Conservation (phyloP, 2,888 invertebrate genomes). For the Eupithecia subumbrata region DNA sequence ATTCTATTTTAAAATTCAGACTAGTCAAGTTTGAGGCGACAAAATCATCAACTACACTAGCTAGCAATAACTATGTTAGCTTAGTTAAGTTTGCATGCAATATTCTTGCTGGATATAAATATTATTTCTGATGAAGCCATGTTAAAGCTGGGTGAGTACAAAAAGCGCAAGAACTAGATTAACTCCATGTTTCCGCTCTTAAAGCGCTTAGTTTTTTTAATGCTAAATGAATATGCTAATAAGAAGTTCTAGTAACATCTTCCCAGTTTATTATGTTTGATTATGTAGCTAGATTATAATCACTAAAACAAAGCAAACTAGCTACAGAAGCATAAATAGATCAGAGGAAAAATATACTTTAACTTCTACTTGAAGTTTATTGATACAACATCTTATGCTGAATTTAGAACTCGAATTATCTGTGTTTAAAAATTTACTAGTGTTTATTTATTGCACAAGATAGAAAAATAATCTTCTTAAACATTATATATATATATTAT, state of each 20-base stretch:
- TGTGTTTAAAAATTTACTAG: background rate
- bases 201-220: background rate
- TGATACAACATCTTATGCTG: background rate
- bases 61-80: slow-evolving; percentile 16
- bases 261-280: background rate
- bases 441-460: background rate
- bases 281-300: background rate
- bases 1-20: background rate
- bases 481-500: too few relatives aligned
- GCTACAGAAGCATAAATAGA: background rate
- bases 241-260: background rate
- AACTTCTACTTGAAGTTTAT: background rate
- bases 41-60: background rate
- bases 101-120: slow-evolving; percentile 6
- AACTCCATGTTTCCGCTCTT: background rate
- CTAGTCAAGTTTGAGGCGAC: slow-evolving; percentile 11
- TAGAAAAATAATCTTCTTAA: too few relatives aligned
- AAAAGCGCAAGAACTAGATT: background rate
- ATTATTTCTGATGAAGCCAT: slow-evolving; percentile 5
- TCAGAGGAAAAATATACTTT: slow-evolving; percentile 10
- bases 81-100: slow-evolving; percentile 4
- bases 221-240: background rate
- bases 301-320: background rate
- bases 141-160: slow-evolving; percentile 5
- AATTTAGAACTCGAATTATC: background rate